These are phyloP conservation scores for Drosophila percnosoma DNA, from an alignment of 2,888 invertebrate genomes.

Conservation along the genomic window DNA sequence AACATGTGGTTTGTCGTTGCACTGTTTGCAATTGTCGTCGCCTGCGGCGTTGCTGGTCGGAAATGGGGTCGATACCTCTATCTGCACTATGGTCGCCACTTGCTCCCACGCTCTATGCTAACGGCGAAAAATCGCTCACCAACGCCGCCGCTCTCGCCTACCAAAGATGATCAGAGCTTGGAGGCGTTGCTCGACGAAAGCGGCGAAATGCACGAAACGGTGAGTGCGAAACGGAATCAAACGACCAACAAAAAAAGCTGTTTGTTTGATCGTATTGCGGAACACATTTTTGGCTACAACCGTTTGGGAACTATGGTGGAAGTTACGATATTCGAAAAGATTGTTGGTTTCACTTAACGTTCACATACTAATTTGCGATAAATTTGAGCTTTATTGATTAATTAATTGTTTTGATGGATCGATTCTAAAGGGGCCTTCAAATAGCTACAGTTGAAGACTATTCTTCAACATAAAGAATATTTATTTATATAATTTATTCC, in stretches of 20 bases:
- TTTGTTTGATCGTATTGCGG: background rate
- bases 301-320: background rate
- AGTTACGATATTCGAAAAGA: background rate
- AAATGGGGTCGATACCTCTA: slow-evolving; percentile 83
- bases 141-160: slow-evolving; percentile 83
- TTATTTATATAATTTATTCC: too few relatives aligned
- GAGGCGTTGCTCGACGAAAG: slow-evolving; percentile 83
- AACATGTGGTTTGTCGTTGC: slow-evolving; percentile 82
- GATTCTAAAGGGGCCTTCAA: too few relatives aligned
- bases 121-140: slow-evolving; percentile 81
- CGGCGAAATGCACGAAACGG: slow-evolving; percentile 84
- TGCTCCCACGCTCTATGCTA: slow-evolving; percentile 81
- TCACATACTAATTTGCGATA: background rate
- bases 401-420: background rate
- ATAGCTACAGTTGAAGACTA: too few relatives aligned
- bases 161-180: slow-evolving; percentile 82
- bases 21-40: slow-evolving; percentile 67
- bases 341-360: background rate
- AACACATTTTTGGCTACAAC: background rate
- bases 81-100: slow-evolving; percentile 82
- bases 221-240: slow-evolving; percentile 60
- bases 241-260: background rate
- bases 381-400: background rate
- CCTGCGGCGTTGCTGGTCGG: slow-evolving; percentile 77
- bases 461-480: too few relatives aligned